A percentile compares a stretch with the other conserved stretches of the same genome.
Conservation (phyloP, 2,797 vertebrate species). For the Enteromius mattozi region DNA sequence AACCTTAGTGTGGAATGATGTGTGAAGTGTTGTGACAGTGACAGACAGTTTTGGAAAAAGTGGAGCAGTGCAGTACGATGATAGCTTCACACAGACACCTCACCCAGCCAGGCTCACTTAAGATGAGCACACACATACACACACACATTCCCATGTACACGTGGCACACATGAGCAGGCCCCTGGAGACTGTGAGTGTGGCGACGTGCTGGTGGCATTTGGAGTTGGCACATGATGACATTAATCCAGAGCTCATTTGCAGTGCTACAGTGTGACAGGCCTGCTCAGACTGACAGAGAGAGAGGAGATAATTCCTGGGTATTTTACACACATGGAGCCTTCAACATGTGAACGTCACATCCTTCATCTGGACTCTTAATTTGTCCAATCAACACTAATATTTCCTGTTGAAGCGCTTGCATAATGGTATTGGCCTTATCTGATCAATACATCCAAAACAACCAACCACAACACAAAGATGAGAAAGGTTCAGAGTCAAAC, state of each 20-base stretch:
- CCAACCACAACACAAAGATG: background rate
- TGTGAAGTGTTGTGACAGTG: conserved; percentile 29
- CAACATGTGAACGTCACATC: conserved; percentile 69
- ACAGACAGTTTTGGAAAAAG: conserved; percentile 7
- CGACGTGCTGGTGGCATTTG: conserved; percentile 58
- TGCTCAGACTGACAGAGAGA: conserved; percentile 29
- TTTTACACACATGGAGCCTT: conserved; percentile 54
- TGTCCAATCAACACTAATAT: conserved; percentile 58
- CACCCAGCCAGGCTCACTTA: conserved; percentile 7
- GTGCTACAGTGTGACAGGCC: conserved; percentile 46
- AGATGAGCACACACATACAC: conserved; percentile 22
- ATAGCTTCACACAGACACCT: conserved; percentile 44
- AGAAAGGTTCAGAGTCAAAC: background rate
- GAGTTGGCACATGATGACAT: conserved; percentile 59
- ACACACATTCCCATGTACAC: background rate
- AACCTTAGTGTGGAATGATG: background rate
- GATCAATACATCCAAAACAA: background rate
- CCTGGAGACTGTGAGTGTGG: conserved; percentile 57
- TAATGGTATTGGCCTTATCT: conserved; percentile 4
- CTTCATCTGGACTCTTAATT: conserved; percentile 55
- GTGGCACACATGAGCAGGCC: conserved; percentile 60
- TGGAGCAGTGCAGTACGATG: conserved; percentile 44
- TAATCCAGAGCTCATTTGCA: conserved; percentile 61
- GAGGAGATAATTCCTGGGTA: conserved; percentile 48
- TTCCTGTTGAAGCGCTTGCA: conserved; percentile 37